Conservation (phyloP, 2,113 vertebrate genomes). For the Rhodinocichla rosea region DNA sequence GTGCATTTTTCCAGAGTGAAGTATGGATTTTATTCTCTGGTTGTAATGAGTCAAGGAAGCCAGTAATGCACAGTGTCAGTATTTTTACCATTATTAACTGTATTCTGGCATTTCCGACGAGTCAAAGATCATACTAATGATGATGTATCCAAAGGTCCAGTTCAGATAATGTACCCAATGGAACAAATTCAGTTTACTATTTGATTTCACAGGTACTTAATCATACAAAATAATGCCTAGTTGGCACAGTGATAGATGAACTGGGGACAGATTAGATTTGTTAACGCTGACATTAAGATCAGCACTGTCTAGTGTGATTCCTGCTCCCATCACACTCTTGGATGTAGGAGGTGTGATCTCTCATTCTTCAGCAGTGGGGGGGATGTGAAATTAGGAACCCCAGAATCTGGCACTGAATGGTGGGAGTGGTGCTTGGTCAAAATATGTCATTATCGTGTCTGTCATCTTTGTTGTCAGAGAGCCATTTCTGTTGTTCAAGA, state of each 20-base stretch:
- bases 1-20: neutral
- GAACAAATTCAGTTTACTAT: constrained; percentile 37
- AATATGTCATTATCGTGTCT: neutral
- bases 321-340: neutral
- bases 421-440: neutral
- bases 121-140: neutral
- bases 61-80: neutral
- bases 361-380: neutral
- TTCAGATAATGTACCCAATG: neutral
- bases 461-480: neutral
- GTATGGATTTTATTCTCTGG: neutral
- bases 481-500: neutral
- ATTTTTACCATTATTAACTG: neutral
- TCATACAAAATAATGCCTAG: neutral
- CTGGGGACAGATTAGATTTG: neutral
- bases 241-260: constrained; percentile 18
- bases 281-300: neutral
- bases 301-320: neutral
- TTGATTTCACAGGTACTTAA: constrained; percentile 33
- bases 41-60: neutral
- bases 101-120: neutral
- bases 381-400: neutral
- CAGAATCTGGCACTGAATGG: neutral
- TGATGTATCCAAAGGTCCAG: neutral
- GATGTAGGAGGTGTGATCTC: neutral